phyloP scores from a whole-genome alignment of 2,888 invertebrate genomes.

The Stratiomys singularior region DNA sequence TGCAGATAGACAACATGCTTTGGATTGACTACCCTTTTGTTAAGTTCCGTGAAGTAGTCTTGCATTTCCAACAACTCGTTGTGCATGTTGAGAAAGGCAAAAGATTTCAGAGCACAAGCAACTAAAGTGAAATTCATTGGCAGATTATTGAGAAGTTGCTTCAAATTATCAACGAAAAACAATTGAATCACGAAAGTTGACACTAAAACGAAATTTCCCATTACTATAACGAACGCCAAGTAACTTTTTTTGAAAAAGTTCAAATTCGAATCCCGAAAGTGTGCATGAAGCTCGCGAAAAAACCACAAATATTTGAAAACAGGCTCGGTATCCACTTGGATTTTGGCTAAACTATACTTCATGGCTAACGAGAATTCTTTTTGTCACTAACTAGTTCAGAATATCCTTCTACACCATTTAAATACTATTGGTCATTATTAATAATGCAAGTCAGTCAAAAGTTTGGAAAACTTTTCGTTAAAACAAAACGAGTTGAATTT shows the following conservation, averaged over 20 bases:
- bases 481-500: too few species aligned
- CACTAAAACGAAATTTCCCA: neutral
- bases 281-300: neutral
- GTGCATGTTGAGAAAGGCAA: neutral
- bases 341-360: neutral
- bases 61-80: neutral
- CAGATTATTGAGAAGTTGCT: neutral
- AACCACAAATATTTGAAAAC: conserved; percentile 1
- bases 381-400: too few species aligned
- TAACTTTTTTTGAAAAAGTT: neutral
- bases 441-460: too few species aligned
- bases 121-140: conserved; percentile 14
- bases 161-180: neutral
- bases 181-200: conserved; percentile 1
- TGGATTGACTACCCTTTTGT: neutral
- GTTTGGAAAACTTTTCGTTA: too few species aligned
- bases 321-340: neutral
- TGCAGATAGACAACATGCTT: neutral
- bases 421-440: too few species aligned
- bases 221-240: neutral
- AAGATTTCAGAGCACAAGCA: neutral
- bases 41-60: neutral
- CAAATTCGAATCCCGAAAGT: neutral
- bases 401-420: too few species aligned
- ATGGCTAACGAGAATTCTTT: neutral